Percentiles rank a stretch among this genome's conserved stretches.
Evolutionary conservation across 2,888 invertebrate genomes (phyloP).

Genomic region (Petrophora chlorosata): DNA sequence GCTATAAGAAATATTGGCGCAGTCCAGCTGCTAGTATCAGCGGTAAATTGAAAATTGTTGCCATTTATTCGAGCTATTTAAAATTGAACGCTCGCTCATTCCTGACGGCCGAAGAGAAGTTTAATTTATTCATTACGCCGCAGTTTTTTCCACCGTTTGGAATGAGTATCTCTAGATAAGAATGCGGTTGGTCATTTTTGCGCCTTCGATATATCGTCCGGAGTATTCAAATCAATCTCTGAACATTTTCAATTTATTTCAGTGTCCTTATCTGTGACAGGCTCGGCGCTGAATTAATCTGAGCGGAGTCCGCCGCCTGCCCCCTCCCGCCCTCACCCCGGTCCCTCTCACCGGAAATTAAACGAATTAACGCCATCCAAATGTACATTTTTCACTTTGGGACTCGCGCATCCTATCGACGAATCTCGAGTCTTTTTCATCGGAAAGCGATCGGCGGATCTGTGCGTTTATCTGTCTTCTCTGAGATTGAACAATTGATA

Average conservation of each 20-base stretch:
- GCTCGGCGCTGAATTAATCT: slow-evolving; percentile 82
- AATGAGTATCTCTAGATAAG: slow-evolving; percentile 54
- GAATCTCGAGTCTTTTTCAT: slow-evolving; percentile 80
- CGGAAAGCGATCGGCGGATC: slow-evolving; percentile 75
- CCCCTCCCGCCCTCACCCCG: slow-evolving; percentile 46
- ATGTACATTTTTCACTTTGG: slow-evolving; percentile 84
- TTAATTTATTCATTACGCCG: slow-evolving; percentile 66
- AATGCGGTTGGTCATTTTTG: slow-evolving; percentile 64
- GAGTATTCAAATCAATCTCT: slow-evolving; percentile 83
- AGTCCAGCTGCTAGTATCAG: slow-evolving; percentile 39
- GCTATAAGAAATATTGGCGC: slow-evolving; percentile 36
- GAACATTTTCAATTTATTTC: slow-evolving; percentile 85
- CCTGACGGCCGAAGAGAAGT: slow-evolving; percentile 47
- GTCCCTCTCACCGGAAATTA: slow-evolving; percentile 81
- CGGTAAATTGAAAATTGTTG: slow-evolving; percentile 51
- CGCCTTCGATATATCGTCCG: slow-evolving; percentile 73
- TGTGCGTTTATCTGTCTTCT: slow-evolving; percentile 79
- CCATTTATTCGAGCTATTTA: slow-evolving; percentile 48
- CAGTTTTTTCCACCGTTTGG: slow-evolving; percentile 52
- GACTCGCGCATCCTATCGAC: slow-evolving; percentile 78
- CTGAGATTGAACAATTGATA: slow-evolving; percentile 82
- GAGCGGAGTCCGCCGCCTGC: slow-evolving; percentile 63
- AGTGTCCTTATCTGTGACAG: slow-evolving; percentile 82
- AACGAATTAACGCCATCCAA: slow-evolving; percentile 85
- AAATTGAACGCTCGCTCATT: slow-evolving; percentile 53